Conservation (phyloP, 2,888 invertebrate species). For the Trichopria drosophilae region DNA sequence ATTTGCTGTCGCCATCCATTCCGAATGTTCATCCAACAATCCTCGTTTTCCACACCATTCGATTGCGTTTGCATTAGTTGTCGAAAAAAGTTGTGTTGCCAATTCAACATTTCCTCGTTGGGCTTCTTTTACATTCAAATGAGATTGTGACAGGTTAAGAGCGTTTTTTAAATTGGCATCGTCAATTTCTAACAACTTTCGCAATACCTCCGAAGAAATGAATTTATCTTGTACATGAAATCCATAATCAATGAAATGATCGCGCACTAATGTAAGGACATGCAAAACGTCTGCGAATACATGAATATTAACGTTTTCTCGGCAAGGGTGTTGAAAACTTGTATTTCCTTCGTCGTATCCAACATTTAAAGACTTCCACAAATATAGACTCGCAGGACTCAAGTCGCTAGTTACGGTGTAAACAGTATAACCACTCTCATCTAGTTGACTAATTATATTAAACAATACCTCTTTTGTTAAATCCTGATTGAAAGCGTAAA, state of each 20-base stretch:
- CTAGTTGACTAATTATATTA: constrained; percentile 18
- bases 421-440: constrained; percentile 20
- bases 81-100: neutral
- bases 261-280: too few relatives aligned
- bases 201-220: too few relatives aligned
- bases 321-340: neutral
- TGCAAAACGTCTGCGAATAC: too few relatives aligned
- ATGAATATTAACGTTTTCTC: neutral
- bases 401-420: neutral
- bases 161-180: too few relatives aligned
- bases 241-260: too few relatives aligned
- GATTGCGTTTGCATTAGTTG: neutral
- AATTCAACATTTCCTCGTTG: neutral
- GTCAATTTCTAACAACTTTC: too few relatives aligned
- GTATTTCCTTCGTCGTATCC: neutral
- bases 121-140: neutral
- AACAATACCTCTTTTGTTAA: constrained; percentile 25
- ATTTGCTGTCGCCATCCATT: neutral
- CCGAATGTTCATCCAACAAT: neutral
- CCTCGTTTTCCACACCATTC: neutral
- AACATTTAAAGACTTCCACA: neutral
- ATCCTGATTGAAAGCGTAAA: constrained; percentile 22
- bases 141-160: too few relatives aligned
- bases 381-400: neutral
- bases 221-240: too few relatives aligned